Conservation (phyloP, 30 jellyfish, hydroid and myxozoan genomes). For the Nemopilema nomurai region DNA sequence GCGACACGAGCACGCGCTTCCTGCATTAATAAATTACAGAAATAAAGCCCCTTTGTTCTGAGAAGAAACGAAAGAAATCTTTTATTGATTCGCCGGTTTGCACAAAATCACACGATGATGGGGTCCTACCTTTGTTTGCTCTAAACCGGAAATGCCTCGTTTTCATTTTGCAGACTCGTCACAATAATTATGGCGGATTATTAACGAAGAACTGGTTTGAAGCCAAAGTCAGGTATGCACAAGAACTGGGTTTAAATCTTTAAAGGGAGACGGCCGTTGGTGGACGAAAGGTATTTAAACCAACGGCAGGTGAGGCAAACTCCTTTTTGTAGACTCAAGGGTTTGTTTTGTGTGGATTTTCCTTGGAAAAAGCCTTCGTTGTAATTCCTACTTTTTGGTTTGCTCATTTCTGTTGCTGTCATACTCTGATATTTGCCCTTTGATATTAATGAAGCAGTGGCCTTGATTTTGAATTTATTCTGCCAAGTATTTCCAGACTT, state of each 20-base stretch:
- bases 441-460: too few species aligned
- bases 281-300: not conserved
- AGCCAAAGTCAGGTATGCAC: not conserved
- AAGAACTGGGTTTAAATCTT: not conserved
- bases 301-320: not conserved
- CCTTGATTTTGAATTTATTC: too few species aligned
- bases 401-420: too few species aligned
- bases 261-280: not conserved
- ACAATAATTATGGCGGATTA: not conserved
- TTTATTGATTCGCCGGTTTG: not conserved
- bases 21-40: constrained; percentile 7
- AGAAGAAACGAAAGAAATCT: not conserved
- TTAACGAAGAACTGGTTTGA: not conserved
- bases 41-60: constrained; percentile 18
- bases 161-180: constrained; percentile 4
- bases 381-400: too few species aligned
- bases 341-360: not conserved
- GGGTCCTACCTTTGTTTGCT: not conserved
- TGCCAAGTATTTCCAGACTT: too few species aligned
- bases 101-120: not conserved
- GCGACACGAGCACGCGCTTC: constrained; percentile 63
- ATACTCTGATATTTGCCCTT: too few species aligned
- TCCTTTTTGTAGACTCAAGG: not conserved
- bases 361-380: too few species aligned
- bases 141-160: constrained; percentile 59